phyloP scores from a whole-genome alignment of 1,140 invertebrate species.

The Oedothorax gibbosus region DNA sequence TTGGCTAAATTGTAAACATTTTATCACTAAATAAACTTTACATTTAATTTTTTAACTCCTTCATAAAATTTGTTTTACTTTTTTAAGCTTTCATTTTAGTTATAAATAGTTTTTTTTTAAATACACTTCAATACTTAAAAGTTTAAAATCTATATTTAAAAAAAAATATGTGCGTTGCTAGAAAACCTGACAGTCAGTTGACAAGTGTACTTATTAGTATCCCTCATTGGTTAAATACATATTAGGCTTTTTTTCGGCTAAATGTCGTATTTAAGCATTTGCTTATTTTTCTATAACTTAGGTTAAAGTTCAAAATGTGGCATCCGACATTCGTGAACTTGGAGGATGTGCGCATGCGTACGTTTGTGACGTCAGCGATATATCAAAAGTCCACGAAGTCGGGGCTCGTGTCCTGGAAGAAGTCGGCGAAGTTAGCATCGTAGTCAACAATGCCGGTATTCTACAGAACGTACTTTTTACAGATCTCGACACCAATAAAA shows the following conservation, averaged over 20 bases:
- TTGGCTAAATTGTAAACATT: too few species aligned
- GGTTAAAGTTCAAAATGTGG: conserved; percentile 28
- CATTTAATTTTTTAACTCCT: too few species aligned
- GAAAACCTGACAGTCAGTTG: too few species aligned
- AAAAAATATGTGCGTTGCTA: too few species aligned
- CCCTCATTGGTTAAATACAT: not conserved
- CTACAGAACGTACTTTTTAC: conserved; percentile 82
- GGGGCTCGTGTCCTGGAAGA: conserved; percentile 57
- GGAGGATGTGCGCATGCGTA: conserved; percentile 65
- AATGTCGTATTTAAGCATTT: not conserved
- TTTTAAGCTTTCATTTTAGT: too few species aligned
- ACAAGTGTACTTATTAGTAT: not conserved
- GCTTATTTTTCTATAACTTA: not conserved
- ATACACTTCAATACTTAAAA: too few species aligned
- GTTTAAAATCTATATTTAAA: too few species aligned
- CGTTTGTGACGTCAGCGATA: conserved; percentile 72
- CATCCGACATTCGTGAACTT: conserved; percentile 60
- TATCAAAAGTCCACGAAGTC: conserved; percentile 52
- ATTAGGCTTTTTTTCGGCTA: not conserved
- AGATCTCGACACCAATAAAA: conserved; percentile 76
- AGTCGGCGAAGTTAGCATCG: conserved; percentile 71
- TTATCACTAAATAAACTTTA: too few species aligned
- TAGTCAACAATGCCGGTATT: conserved; percentile 92
- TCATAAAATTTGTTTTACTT: too few species aligned
- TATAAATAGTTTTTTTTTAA: too few species aligned